These are phyloP conservation scores for Daubentonia madagascariensis DNA, from an alignment of 2,113 vertebrate genomes.

Conservation along the genomic window DNA sequence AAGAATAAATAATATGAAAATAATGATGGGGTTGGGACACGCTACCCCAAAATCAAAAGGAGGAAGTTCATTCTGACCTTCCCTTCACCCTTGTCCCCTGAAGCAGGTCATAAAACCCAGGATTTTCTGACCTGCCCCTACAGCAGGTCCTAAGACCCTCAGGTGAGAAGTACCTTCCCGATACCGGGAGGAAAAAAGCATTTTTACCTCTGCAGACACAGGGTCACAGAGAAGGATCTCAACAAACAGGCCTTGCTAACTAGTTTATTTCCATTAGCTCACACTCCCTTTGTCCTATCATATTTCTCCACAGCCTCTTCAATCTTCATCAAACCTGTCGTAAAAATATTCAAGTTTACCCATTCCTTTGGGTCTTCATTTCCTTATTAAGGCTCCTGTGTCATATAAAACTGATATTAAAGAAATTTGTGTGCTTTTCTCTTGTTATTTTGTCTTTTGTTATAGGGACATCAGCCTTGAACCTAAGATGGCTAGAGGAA, in stretches of 20 bases:
- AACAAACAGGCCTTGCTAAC: neutral
- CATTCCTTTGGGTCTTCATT: neutral
- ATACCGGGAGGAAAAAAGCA: neutral
- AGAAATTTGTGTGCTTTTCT: neutral
- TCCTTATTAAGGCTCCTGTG: neutral
- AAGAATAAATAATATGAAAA: neutral
- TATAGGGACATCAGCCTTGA: neutral
- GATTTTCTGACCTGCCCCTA: neutral
- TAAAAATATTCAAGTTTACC: neutral
- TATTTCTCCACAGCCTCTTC: neutral
- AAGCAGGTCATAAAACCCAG: neutral
- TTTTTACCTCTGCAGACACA: neutral
- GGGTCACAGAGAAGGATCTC: neutral
- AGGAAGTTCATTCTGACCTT: neutral
- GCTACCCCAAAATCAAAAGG: neutral
- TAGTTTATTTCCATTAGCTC: too few species aligned
- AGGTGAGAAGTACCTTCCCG: neutral
- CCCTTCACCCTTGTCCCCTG: neutral
- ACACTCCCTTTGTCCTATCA: too few species aligned
- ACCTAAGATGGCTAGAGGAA: neutral
- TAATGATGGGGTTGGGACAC: neutral
- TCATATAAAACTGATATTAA: neutral
- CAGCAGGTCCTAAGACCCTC: neutral
- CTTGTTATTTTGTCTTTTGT: neutral
- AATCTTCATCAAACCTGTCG: neutral